Base-by-base conservation (phyloP, 2,113 vertebrate species). In the Lagenorhynchus albirostris region DNA sequence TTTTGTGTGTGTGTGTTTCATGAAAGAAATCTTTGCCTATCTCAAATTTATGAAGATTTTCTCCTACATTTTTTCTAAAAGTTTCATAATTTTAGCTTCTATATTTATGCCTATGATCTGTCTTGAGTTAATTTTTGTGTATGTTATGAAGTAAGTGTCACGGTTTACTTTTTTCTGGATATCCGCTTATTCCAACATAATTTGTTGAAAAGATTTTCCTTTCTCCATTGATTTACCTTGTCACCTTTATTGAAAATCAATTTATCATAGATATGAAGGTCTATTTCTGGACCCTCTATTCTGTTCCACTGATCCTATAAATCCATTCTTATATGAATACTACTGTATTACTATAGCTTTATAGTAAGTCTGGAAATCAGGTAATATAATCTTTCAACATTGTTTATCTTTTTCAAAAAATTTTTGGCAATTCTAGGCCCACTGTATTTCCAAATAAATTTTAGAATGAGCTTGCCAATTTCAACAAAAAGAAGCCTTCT, bases 361-460 rank as follows among this genome's bases (percentile, higher is more conserved):
- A 93, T 58, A 60, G 47, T n/a, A 84, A 91, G 5, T 67, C 10
- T 89, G 58, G 6, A 84, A 96, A 88, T 73, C 11, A 47, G 9
- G 12, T 25, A 58, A 62, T 68, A 55, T 79, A 92, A 89, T 31
- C 80, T 80, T 93, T 86, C 62, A 70, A 11, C 18, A 4, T 25
- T 62, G 14, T 85, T 63, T 60, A 89, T 62, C 70, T 63, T 92
- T 77, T 92, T 87, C 26, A 58, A 50, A 93, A 77, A 82, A 6
- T 15, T 50, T 94, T 73, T 80, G 73, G 53, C n/a, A 58, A 63
- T 8, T 47, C 25, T 65, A 87, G 47, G 36, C 36, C 55, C 44
- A 87, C 36, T 91, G 41, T 33, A 91, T 87, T 97, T 93, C 31
- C 55, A 60, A 76, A 41, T 38, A 65, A 47, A 71, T 71, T 96